These are phyloP conservation scores for Camponotus floridanus DNA, from an alignment of 1,140 invertebrate species.

Conservation along the genomic window DNA sequence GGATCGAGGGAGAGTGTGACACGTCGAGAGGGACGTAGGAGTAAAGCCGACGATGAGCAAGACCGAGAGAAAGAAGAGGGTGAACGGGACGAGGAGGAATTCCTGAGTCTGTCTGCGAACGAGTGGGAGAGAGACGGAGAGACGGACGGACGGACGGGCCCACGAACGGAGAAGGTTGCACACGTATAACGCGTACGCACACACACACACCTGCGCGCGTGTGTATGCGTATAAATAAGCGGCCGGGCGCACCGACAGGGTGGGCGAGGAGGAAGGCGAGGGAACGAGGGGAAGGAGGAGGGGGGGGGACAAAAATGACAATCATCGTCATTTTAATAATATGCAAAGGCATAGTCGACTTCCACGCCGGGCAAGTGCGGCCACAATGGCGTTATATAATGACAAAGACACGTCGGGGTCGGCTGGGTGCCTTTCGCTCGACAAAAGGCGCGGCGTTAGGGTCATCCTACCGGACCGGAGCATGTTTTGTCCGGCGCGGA, in stretches of 20 bases:
- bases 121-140: constrained; percentile 36
- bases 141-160: not conserved
- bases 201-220: not conserved
- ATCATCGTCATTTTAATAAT: constrained; percentile 86
- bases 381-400: constrained; percentile 87
- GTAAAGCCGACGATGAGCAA: constrained; percentile 52
- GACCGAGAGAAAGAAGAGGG: constrained; percentile 61
- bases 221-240: constrained; percentile 34
- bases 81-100: constrained; percentile 66
- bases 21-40: constrained; percentile 60
- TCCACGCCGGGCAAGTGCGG: constrained; percentile 85
- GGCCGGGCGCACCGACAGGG: constrained; percentile 44
- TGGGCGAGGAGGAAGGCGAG: constrained; percentile 64
- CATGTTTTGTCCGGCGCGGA: constrained; percentile 85
- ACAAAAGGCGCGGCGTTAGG: constrained; percentile 86
- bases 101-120: constrained; percentile 42
- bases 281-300: constrained; percentile 72
- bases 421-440: constrained; percentile 84
- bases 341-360: constrained; percentile 80
- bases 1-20: constrained; percentile 39
- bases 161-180: not conserved
- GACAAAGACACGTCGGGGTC: constrained; percentile 84
- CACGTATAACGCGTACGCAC: too few relatives aligned
- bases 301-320: constrained; percentile 84
- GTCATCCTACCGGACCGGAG: constrained; percentile 86